These are phyloP conservation scores for Alectoris magna DNA, from an alignment of 2,797 vertebrate genomes.

Conservation along the genomic window DNA sequence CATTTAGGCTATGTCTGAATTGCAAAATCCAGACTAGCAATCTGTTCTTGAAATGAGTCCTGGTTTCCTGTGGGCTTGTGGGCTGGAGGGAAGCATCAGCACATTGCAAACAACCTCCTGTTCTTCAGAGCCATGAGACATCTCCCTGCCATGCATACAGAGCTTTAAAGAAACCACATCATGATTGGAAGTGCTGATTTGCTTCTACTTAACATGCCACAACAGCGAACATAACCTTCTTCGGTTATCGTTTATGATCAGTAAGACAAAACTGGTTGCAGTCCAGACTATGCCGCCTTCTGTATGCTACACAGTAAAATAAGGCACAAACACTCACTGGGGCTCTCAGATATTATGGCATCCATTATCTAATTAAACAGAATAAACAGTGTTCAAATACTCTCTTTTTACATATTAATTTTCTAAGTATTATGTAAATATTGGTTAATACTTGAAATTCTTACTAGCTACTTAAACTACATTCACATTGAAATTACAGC, in stretches of 20 bases:
- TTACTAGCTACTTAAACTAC: neutral
- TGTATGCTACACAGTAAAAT: neutral
- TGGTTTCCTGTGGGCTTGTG: neutral
- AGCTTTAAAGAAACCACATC: neutral
- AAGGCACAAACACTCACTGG: neutral
- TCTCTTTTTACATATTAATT: neutral
- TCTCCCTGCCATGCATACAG: neutral
- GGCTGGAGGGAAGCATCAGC: neutral
- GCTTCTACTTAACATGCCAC: neutral
- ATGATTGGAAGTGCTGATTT: neutral
- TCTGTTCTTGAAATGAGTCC: neutral
- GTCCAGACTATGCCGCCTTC: neutral
- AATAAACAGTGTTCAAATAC: neutral
- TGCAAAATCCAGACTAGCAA: neutral
- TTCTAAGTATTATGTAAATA: neutral
- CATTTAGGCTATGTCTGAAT: neutral
- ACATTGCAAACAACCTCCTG: fast-evolving
- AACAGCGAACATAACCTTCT: neutral
- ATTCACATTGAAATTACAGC: neutral
- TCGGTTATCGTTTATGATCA: neutral
- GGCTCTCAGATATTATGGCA: neutral
- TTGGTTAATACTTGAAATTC: neutral
- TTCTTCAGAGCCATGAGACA: neutral
- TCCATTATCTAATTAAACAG: neutral
- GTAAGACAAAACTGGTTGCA: neutral